These are phyloP conservation scores for Lasioglossum calceatum DNA, from an alignment of 2,888 invertebrate species.

Conservation along the genomic window DNA sequence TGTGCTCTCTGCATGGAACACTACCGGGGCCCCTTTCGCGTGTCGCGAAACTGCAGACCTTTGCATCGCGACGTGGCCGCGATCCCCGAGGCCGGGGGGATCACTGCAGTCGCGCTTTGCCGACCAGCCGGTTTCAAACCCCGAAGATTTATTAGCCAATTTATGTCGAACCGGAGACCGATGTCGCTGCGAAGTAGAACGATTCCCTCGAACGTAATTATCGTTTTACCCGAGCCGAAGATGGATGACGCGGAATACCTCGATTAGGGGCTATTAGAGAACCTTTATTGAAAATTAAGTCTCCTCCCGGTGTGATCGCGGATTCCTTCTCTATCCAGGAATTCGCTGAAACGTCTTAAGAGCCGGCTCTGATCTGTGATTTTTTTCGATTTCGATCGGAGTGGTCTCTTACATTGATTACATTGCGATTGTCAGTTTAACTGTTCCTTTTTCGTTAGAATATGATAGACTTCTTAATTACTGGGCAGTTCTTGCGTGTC, in stretches of 20 bases:
- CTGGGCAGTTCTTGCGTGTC: not conserved
- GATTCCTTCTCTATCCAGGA: not conserved
- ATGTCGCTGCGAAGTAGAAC: slow-evolving; percentile 30
- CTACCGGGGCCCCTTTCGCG: not conserved
- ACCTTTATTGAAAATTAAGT: not conserved
- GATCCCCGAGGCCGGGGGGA: slow-evolving; percentile 38
- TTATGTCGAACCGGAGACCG: slow-evolving; percentile 46
- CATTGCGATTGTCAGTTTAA: no score
- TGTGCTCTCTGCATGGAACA: not conserved
- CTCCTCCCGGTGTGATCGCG: not conserved
- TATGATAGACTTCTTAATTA: not conserved
- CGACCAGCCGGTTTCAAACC: slow-evolving; percentile 14
- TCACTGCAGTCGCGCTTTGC: slow-evolving; percentile 31
- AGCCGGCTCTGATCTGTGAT: not conserved
- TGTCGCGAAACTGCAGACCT: slow-evolving; percentile 48
- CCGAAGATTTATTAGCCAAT: slow-evolving; percentile 62
- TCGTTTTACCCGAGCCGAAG: not conserved
- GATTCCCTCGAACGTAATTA: slow-evolving; percentile 41
- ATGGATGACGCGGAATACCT: slow-evolving; percentile 31
- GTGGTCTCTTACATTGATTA: no score
- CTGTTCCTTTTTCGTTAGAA: not conserved
- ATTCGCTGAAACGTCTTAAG: not conserved
- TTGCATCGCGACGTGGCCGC: slow-evolving; percentile 38
- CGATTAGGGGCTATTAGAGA: slow-evolving; percentile 6
- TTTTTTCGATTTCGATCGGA: no score